These are phyloP conservation scores for Isichthys henryi DNA, from an alignment of 2,113 vertebrate genomes.

Conservation along the genomic window DNA sequence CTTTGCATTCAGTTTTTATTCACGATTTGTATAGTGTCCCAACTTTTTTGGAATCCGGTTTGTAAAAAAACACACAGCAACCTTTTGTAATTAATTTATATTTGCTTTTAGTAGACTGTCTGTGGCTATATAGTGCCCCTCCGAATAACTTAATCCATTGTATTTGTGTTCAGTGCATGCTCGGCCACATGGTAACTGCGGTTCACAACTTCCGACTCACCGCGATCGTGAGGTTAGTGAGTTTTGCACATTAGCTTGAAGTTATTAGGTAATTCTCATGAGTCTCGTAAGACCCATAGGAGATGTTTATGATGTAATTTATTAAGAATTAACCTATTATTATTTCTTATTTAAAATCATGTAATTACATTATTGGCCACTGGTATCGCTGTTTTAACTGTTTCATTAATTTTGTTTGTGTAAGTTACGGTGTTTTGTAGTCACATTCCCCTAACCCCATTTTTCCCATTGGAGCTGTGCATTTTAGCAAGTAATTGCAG, in stretches of 20 bases:
- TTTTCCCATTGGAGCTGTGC: not conserved
- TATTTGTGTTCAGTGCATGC: not conserved
- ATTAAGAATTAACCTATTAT: not conserved
- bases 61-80: not conserved
- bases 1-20: no score
- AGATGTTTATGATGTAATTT: not conserved
- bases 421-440: not conserved
- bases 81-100: not conserved
- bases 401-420: not conserved
- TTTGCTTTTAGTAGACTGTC: not conserved
- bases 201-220: not conserved
- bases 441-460: not conserved
- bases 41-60: no score
- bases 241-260: not conserved
- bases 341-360: not conserved
- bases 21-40: no score
- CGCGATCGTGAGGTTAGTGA: not conserved
- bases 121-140: not conserved
- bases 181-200: not conserved
- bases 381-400: not conserved
- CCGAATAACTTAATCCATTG: not conserved
- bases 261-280: not conserved
- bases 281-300: not conserved
- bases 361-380: not conserved
- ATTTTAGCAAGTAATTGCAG: not conserved